Conservation (phyloP, 2,113 vertebrate genomes). For the Podilymbus podiceps region DNA sequence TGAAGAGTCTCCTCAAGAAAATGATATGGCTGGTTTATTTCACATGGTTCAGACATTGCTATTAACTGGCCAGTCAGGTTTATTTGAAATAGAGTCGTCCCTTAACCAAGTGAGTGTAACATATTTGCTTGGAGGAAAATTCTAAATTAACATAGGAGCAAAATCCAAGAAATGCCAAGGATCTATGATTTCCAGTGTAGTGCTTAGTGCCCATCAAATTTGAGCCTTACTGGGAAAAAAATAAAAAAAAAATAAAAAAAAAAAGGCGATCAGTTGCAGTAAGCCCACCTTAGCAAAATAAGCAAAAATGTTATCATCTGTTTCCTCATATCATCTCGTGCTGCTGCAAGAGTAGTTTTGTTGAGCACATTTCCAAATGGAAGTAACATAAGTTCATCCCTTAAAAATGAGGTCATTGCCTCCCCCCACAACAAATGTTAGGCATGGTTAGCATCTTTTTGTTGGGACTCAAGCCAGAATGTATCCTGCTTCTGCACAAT, state of each 20-base stretch:
- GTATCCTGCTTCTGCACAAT: constrained; percentile 50
- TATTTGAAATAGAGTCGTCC: background rate
- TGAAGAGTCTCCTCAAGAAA: background rate
- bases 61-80: background rate
- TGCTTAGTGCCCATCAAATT: background rate
- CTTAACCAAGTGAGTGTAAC: background rate
- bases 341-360: background rate
- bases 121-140: background rate
- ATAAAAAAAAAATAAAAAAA: no score
- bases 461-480: constrained; percentile 64
- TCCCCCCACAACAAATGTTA: constrained; percentile 46
- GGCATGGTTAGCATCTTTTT: constrained; percentile 58
- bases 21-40: background rate
- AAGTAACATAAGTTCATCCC: constrained; percentile 35
- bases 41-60: background rate
- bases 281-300: background rate
- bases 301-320: background rate
- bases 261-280: background rate
- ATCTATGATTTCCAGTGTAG: background rate
- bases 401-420: constrained; percentile 38
- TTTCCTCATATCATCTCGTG: background rate
- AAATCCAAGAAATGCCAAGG: background rate
- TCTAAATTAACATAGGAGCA: background rate
- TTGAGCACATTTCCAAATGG: constrained; percentile 2
- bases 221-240: background rate